Base-by-base conservation (phyloP, 30 jellyfish, hydroid and myxozoan genomes). In the Pelagia noctiluca region DNA sequence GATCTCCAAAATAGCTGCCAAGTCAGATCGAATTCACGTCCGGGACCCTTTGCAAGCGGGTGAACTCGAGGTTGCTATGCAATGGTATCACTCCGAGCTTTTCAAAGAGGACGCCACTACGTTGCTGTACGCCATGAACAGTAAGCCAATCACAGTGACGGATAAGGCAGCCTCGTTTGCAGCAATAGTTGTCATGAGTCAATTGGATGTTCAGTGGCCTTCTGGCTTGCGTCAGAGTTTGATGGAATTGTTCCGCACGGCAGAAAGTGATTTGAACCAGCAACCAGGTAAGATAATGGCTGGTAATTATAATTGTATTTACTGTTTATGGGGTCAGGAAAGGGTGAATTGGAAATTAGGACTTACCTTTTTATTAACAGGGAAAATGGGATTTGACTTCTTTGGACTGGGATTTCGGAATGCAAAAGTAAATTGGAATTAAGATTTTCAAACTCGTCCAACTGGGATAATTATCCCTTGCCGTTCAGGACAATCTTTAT, bases 11-110 rank as follows among this genome's bases (percentile, higher is more conserved):
- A 81, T 73, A 79, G 73, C 38, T 18, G 93, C 87, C 63, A 61
- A 64, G 22, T 73, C 90, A 21, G 93, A 88, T 54, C 83, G 93
- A 57, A 64, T 88, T 0, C 88, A 88, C 37, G 57, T 85, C 61
- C 93, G 97, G 12, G 86, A 88, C 60, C 93, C 97, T 35, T 48
- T 88, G 77, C 92, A 80, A 60, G 97, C 97, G 8, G 69, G 89
- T 50, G 97, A 88, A 7, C 66, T n/a, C 30, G 97, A 88, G 28
- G 82, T 88, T 30, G 83, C 97, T 0, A 1, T 88, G 38, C 97
- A 88, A 53, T 88, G 97, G 97, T 30, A 79, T 73, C 88, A 80
- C 31, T 74, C 89, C 0, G 92, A 88, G 76, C 50, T 88, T 28
- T 68, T 78, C 36, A 38, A 47, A 1, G 82, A 61, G 3, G 50